These are phyloP conservation scores for Tylochromis polylepis DNA, from an alignment of 2,113 vertebrate genomes.

Conservation along the genomic window DNA sequence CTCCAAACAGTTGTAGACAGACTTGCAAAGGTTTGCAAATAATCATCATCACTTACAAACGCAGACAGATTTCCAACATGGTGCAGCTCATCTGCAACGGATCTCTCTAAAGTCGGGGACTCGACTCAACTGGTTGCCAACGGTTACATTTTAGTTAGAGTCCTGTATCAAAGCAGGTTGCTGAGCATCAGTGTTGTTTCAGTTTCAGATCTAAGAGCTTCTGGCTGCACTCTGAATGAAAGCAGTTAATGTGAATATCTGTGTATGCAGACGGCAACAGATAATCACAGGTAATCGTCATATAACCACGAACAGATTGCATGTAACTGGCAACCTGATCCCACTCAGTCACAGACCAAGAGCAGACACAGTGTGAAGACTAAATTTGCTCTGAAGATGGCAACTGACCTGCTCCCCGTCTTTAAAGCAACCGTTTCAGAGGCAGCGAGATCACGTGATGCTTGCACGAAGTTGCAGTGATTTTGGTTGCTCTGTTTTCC, in stretches of 20 bases:
- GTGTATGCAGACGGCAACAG: not conserved
- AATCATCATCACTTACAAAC: not conserved
- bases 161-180: not conserved
- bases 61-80: not conserved
- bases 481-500: too few species aligned
- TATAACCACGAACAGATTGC: too few species aligned
- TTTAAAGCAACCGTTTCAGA: too few species aligned
- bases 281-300: not conserved
- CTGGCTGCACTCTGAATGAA: not conserved
- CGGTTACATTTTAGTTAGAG: not conserved
- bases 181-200: not conserved
- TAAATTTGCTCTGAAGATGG: too few species aligned
- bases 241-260: not conserved
- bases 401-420: too few species aligned
- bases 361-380: too few species aligned
- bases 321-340: too few species aligned
- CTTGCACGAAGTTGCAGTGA: too few species aligned
- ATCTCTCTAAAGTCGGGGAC: not conserved
- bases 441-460: too few species aligned
- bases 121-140: not conserved
- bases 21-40: not conserved
- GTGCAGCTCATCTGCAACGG: not conserved
- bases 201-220: not conserved
- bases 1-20: not conserved
- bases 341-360: too few species aligned